Conservation (phyloP, 2,797 vertebrate genomes). For the Phataginus tricuspis region DNA sequence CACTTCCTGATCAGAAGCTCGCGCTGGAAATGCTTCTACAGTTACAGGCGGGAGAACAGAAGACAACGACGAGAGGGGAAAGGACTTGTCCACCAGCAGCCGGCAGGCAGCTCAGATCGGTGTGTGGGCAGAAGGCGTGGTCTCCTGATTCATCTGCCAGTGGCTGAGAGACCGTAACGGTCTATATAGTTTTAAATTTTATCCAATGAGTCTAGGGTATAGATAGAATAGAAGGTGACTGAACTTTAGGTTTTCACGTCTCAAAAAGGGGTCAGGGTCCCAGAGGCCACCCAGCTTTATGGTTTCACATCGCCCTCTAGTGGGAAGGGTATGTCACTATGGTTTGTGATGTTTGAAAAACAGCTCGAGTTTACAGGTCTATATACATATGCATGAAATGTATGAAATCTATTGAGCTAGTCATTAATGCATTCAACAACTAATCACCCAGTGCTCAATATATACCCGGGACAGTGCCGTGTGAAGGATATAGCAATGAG, state of each 20-base stretch:
- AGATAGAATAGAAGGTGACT: background rate
- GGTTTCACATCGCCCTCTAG: conserved; percentile 71
- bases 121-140: background rate
- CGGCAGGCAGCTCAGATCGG: background rate
- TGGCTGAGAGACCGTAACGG: background rate
- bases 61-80: background rate
- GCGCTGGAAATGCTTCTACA: background rate
- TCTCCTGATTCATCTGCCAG: background rate
- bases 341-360: background rate
- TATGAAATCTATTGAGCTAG: background rate
- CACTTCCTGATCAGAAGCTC: background rate
- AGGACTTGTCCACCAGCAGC: background rate
- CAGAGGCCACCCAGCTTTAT: background rate
- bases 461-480: background rate
- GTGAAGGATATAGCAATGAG: background rate
- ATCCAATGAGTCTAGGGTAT: background rate
- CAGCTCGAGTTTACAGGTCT: background rate
- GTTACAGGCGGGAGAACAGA: background rate
- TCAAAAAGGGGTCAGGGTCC: background rate
- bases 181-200: background rate
- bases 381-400: background rate
- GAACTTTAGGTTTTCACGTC: background rate
- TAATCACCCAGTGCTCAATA: background rate
- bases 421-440: background rate
- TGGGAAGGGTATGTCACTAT: background rate